Conservation (phyloP, 2,113 vertebrate species). For the Oncorhynchus clarkii region DNA sequence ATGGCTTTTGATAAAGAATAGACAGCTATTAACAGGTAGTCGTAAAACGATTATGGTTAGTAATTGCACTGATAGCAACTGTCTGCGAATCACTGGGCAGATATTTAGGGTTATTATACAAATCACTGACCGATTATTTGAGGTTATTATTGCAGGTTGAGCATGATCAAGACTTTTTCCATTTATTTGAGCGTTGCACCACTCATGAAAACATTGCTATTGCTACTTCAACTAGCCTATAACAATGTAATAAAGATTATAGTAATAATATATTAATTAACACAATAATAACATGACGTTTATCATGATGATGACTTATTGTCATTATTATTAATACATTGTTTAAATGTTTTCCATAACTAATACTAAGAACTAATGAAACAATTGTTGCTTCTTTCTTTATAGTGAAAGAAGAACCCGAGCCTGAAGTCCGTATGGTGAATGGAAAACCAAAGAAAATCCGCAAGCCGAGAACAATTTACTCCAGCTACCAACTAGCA, state of each 20-base stretch:
- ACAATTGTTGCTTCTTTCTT: constrained; percentile 9
- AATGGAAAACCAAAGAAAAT: constrained; percentile 99
- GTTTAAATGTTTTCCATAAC: not conserved
- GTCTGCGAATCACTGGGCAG: too few relatives aligned
- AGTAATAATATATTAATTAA: not conserved
- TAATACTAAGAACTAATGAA: not conserved
- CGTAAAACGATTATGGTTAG: too few relatives aligned
- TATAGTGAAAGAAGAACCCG: constrained; percentile 92
- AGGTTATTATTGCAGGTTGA: too few relatives aligned
- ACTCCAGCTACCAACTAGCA: constrained; percentile 97
- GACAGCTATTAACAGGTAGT: too few relatives aligned
- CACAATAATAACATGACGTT: not conserved
- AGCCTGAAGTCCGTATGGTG: constrained; percentile 96
- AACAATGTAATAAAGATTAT: not conserved
- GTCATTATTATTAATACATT: not conserved
- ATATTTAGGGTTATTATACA: too few relatives aligned
- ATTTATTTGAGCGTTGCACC: not conserved
- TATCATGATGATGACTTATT: not conserved
- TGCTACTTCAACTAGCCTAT: not conserved
- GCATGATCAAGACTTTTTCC: not conserved
- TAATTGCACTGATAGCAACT: too few relatives aligned
- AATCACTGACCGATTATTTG: too few relatives aligned
- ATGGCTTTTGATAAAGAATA: too few relatives aligned
- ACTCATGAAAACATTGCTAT: not conserved
- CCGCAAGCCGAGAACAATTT: constrained; percentile 96